Base-by-base conservation (phyloP, 2,797 vertebrate genomes). In the Hyperoplus immaculatus region DNA sequence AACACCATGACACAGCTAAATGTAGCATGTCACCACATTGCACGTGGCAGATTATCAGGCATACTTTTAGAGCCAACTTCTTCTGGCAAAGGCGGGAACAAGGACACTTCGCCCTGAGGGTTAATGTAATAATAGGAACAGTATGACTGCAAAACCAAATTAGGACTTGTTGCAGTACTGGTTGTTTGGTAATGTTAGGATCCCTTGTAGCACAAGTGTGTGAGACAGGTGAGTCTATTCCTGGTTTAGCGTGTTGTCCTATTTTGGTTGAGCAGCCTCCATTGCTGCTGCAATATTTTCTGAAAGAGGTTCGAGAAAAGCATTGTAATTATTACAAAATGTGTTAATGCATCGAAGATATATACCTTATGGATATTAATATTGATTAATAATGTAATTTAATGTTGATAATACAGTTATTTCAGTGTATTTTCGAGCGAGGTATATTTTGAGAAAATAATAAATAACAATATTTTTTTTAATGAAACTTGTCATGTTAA, bases 111-210 rank as follows among this genome's bases (percentile, higher is more conserved):
- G 38, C 83, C 81, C 83, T 39, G 75, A 79, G 78, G 82, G 82
- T 85, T 86, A 67, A 88, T 85, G 87, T 92, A 92, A 92, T 92
- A 89, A 92, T 93, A 92, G 90, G 81, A 88, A 68, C 87, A 42
- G 78, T 63, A 63, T 69, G 84, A 87, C 69, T 69, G 72, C 7
- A 0, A 72, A 84, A 75, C 90, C 90, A 92, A 90, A 91, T 91
- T 87, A 89, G 91, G 90, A 83, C 76, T 75, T 59, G 69, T 86
- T 80, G 82, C 74, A 81, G 53, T 82, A 69, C 47, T 41, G 71
- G 54, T 74, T 68, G 67, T 69, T 74, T 77, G 77, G 80, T 69
- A 72, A 85, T 66, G 80, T 72, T 81, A 87, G 77, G 84, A 78
- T 76, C 36, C 47, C 73, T 53, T 79, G 71, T 36, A 64, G 54